Percentiles rank a stretch among this genome's conserved stretches.
Conservation (phyloP, 2,113 vertebrate species). For the Thomomys bottae region DNA sequence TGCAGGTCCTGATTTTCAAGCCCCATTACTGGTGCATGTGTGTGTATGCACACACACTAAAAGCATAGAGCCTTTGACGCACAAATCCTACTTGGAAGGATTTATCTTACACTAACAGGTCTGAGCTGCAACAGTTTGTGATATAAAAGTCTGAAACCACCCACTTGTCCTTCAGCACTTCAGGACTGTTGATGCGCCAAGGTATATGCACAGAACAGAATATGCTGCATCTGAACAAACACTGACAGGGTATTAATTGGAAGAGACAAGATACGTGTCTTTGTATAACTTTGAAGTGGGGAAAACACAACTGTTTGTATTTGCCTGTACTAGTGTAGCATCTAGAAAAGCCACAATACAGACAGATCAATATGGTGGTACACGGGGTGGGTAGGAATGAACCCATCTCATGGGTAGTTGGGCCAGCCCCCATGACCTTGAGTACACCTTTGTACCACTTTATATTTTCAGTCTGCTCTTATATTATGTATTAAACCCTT, state of each 20-base stretch:
- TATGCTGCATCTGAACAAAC: no score
- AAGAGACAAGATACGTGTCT: neutral
- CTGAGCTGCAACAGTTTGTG: neutral
- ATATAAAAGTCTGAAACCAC: neutral
- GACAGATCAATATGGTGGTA: neutral
- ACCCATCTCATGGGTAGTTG: no score
- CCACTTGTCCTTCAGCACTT: neutral
- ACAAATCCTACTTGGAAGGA: neutral
- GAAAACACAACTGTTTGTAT: neutral
- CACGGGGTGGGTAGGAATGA: neutral
- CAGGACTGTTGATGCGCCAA: neutral
- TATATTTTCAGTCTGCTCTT: neutral
- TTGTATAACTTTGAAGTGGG: neutral
- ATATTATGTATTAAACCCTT: neutral
- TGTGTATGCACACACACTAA: neutral
- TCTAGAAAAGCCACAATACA: neutral
- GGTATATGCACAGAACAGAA: neutral
- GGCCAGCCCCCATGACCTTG: fast-evolving
- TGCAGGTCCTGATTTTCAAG: no score
- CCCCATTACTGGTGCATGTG: no score
- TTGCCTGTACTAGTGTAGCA: neutral
- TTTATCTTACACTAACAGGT: neutral
- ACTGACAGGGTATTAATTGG: neutral
- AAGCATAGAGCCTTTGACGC: neutral
- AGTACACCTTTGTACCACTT: neutral